phyloP scores from a whole-genome alignment of 2,797 vertebrate genomes.

The Hydrocynus forskahlii region DNA sequence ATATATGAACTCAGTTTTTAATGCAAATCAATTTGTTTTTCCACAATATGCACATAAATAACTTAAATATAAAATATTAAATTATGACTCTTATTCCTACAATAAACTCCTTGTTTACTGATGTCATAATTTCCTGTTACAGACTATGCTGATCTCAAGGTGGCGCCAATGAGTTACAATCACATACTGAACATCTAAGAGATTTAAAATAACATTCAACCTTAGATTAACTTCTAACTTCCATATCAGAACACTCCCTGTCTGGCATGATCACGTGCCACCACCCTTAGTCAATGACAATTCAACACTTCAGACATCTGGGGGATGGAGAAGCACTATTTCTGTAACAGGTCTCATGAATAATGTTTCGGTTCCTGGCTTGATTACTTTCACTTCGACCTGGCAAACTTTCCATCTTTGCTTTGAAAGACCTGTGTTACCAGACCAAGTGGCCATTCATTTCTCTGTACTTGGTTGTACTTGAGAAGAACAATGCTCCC shows the following conservation, averaged over 20 bases:
- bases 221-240: no score
- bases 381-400: constrained; percentile 30
- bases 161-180: no score
- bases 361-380: background rate
- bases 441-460: constrained; percentile 47
- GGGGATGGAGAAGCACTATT: constrained; percentile 27
- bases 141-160: no score
- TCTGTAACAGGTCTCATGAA: constrained; percentile 40
- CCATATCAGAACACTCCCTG: background rate
- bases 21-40: no score
- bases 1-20: no score
- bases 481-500: constrained; percentile 44
- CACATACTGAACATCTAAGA: no score
- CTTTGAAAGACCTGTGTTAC: constrained; percentile 36
- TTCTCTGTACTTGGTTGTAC: constrained; percentile 35
- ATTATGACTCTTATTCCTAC: no score
- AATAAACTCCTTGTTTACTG: no score
- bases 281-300: background rate
- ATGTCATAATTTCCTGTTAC: no score
- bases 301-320: background rate
- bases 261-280: background rate
- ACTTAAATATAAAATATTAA: no score
- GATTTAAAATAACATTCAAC: no score
- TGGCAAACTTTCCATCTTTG: constrained; percentile 15
- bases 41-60: no score